These are phyloP conservation scores for Crossaster papposus DNA, from an alignment of 53 echinoderm and acorn worm genomes.

Conservation along the genomic window DNA sequence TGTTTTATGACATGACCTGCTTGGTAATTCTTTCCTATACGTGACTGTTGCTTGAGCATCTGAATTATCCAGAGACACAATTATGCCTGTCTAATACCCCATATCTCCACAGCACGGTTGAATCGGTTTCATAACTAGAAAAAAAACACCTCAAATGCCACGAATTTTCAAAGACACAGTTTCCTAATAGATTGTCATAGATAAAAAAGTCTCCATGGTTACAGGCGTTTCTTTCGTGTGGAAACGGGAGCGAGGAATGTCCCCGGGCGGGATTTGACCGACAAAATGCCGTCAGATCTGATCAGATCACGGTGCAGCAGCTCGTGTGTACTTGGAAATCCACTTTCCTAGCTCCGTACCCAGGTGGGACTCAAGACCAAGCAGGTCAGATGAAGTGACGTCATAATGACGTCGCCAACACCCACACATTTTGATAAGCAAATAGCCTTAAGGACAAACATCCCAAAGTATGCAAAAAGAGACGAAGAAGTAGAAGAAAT, in stretches of 20 bases:
- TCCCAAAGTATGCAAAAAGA: no score
- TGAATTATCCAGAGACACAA: background rate
- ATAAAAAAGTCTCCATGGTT: background rate
- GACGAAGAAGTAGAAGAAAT: no score
- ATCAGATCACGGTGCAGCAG: background rate
- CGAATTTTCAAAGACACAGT: background rate
- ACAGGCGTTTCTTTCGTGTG: background rate
- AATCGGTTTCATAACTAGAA: background rate
- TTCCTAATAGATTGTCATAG: background rate
- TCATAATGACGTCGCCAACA: no score
- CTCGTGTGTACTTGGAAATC: background rate
- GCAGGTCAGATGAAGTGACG: no score
- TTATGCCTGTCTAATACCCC: background rate
- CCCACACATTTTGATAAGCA: no score
- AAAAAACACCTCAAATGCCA: background rate
- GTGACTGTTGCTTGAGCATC: background rate
- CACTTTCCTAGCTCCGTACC: background rate
- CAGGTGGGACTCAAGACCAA: no score
- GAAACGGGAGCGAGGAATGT: background rate
- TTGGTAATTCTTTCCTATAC: background rate
- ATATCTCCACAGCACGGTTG: background rate
- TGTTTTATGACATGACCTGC: background rate
- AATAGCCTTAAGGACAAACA: no score
- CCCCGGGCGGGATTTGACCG: constrained; percentile 14
- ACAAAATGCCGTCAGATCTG: background rate